Evolutionary conservation across 1,140 invertebrate genomes (phyloP), one percentile per base, ranked within the genome.

Genomic region (Sminthurinus signatus): DNA sequence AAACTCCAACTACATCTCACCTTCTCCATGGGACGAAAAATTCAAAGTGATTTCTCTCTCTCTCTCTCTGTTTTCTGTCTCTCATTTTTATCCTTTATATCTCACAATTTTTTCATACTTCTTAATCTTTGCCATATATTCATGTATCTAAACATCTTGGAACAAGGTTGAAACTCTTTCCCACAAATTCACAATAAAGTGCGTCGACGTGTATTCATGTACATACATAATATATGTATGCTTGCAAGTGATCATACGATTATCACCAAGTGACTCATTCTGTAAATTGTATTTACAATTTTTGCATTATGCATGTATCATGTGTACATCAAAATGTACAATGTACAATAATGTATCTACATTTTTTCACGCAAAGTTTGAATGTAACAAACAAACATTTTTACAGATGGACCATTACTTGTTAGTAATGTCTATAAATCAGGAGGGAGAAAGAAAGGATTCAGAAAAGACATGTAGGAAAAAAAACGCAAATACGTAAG

Each of bases 401-500:
- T 42, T 42, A 48, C 21, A 23, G 46, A 8, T 48, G 19, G 46
- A 10, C 46, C 46, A 48, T 48, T 48, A 48, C 15, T 48, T n/a
- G n/a, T n/a, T n/a, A n/a, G n/a, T n/a, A n/a, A n/a, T 15, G 12
- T 27, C 50, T 14, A 52, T 52, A 52, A 52, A 52, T 52, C 50
- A 52, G 50, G 50, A 36, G 15, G 32, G 32, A 36, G 32, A 15
- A 36, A 15, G 32, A n/a, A 29, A 52, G 25, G 50, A 29, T 27
- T 8, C 25, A 27, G 50, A 27, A 52, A 52, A 52, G 50, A 52
- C 27, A 27, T 52, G 25, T 14, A 52, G 50, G 50, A 52, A 14
- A 52, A n/a, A 8, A 52, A 14, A 52, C 23, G 27, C 8, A 52
- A 52, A 27, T 28, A 10, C 10, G 4, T 23, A 25, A 10, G 28